Base-by-base conservation (phyloP, 2,888 invertebrate species). In the Blastobasis adustella region DNA sequence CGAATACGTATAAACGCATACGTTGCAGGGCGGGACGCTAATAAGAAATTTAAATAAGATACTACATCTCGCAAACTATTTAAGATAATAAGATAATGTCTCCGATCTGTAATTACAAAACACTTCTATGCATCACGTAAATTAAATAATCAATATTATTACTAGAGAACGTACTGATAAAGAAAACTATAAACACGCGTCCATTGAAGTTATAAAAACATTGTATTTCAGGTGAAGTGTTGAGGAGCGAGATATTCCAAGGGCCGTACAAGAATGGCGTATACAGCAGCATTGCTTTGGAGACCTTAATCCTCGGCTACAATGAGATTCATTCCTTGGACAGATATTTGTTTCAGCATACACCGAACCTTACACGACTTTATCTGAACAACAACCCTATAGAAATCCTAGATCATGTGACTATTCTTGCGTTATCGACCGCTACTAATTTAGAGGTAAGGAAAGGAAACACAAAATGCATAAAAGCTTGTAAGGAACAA, bases 211-310 rank as follows among this genome's bases (percentile, higher is more conserved):
- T 23, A 23, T 23, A 23, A 23, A 23, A 23, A 23, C 23, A 23
- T 23, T 23, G n/a, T 42, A 10, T 42, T 42, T 54, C 71, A 91
- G 92, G 90, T n/a, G 91, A 92, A 51, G 89, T 90, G 44, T 68
- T 93, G 43, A 82, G 89, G 47, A 86, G 91, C 23, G 92, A 92
- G 61, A 90, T 92, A 53, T 93, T 93, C 73, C 91, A 91, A 65
- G 93, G 93, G 0, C 91, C 91, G 0, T 93, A 91, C 69, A 88
- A 87, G 54, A 77, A 86, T 51, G 82, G 82, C 4, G 77, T 78
- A 23, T 93, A 91, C 73, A 88, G 89, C 56, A 90, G 90, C 48
- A 90, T 93, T 44, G 86, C 85, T 0, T 61, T 93, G 52, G 88
- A 90, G 64, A 89, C 91, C 8, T 71, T 93, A 38, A 91, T 92